Base-by-base conservation (phyloP, 2,797 vertebrate genomes). In the Schizopygopsis malacanthus region DNA sequence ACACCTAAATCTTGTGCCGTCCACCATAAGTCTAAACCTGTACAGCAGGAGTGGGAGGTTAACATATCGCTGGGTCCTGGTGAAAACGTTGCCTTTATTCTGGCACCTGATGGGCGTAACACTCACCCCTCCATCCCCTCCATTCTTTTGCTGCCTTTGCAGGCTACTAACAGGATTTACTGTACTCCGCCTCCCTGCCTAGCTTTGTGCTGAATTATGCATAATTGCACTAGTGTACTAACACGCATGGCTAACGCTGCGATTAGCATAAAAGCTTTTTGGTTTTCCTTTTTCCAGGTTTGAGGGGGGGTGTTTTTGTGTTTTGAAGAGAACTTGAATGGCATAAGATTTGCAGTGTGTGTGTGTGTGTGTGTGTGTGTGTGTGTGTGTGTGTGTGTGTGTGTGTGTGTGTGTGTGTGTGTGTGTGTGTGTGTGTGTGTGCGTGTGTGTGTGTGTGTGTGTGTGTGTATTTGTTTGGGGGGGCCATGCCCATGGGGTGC, bases 201-300 rank as follows among this genome's bases (percentile, higher is more conserved):
- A 81, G 79, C 90, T 88, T 92, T 90, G 90, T 91, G 90, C 88
- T 94, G 92, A 94, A 94, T 95, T 93, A 90, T 94, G 93, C 90
- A 91, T 93, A 94, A 95, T 94, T 92, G 93, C 90, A 45, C 91
- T 87, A 86, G 86, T 81, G 9, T 91, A 80, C 91, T 84, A 86
- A 90, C 90, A 91, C 89, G 90, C 92, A 91, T 87, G 91, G 91
- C 92, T 90, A 86, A 90, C 90, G 86, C 80, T 83, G 70, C 91
- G 91, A 95, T 96, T 94, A 95, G 85, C 88, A 93, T 94, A 93
- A 95, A 91, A 94, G 93, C 95, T 94, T 92, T 94, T 91, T 91
- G 87, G 91, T 87, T 90, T 91, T 59, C 69, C 75, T n/a, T 84
- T 89, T 50, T 81, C 70, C 90, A 86, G 90, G 39, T 33, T 50